phyloP scores from a whole-genome alignment of 2,888 invertebrate species.

The Spilosoma lubricipeda region DNA sequence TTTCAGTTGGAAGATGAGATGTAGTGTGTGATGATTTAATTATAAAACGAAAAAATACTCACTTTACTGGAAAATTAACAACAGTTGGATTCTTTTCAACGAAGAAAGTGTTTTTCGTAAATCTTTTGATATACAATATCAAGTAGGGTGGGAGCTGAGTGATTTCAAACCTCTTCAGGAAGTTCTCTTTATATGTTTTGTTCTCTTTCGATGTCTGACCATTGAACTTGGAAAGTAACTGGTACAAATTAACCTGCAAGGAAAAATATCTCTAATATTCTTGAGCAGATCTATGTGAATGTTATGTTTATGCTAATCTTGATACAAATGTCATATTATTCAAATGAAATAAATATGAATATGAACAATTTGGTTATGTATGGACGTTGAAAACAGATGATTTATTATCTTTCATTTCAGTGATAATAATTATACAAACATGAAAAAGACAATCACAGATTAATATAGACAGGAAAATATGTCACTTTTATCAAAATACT shows the following conservation, averaged over 20 bases:
- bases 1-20: too few species aligned
- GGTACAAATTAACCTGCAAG: slow-evolving; percentile 94
- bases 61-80: slow-evolving; percentile 99
- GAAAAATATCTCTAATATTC: not conserved
- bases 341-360: not conserved
- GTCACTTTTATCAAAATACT: not conserved
- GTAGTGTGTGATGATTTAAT: not conserved
- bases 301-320: not conserved
- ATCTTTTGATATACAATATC: slow-evolving; percentile 98
- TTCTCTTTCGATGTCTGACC: slow-evolving; percentile 98
- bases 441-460: not conserved
- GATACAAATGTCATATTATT: not conserved
- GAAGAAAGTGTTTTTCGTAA: slow-evolving; percentile 99
- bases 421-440: not conserved
- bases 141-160: slow-evolving; percentile 97
- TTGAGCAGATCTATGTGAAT: not conserved
- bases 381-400: not conserved
- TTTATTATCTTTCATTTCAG: not conserved
- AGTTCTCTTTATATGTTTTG: slow-evolving; percentile 99
- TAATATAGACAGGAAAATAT: not conserved
- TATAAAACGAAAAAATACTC: slow-evolving; percentile 72
- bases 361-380: not conserved
- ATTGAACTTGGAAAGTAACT: slow-evolving; percentile 98
- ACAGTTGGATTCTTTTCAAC: slow-evolving; percentile 99
- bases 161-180: slow-evolving; percentile 98